phyloP scores from a whole-genome alignment of 1,140 invertebrate genomes.

The Pygmarrhopalites habei region DNA sequence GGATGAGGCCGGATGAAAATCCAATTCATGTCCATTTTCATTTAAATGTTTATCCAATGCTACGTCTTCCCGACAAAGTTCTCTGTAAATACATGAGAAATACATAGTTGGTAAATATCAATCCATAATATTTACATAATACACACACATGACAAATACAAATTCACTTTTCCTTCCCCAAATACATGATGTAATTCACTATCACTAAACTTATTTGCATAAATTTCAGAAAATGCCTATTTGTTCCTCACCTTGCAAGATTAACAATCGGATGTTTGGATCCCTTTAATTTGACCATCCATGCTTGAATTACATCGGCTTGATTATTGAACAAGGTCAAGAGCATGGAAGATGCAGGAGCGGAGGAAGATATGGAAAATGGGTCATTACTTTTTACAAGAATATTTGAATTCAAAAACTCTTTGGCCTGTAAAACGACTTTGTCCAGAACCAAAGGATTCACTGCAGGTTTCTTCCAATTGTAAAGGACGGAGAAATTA shows the following conservation, averaged over 20 bases:
- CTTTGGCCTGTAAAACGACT: no score
- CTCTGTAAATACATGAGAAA: background rate
- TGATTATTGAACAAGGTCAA: background rate
- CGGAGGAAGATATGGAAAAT: no score
- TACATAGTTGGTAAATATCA: background rate
- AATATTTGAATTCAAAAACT: no score
- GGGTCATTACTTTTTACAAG: no score
- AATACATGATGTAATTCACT: background rate
- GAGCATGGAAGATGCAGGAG: background rate
- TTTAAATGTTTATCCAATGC: background rate
- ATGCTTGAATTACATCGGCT: background rate
- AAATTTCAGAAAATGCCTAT: background rate
- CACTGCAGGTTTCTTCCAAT: no score
- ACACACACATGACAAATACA: background rate
- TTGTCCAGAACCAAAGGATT: no score
- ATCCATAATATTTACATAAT: background rate
- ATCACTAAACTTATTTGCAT: background rate
- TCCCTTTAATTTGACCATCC: background rate
- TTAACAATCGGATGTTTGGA: background rate
- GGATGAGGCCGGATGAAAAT: background rate
- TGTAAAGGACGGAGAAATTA: no score
- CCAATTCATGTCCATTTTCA: background rate
- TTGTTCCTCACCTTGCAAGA: background rate
- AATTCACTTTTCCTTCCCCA: background rate
- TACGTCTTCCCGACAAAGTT: background rate